Conservation (phyloP, 2,888 invertebrate species). For the Thymelicus sylvestris region DNA sequence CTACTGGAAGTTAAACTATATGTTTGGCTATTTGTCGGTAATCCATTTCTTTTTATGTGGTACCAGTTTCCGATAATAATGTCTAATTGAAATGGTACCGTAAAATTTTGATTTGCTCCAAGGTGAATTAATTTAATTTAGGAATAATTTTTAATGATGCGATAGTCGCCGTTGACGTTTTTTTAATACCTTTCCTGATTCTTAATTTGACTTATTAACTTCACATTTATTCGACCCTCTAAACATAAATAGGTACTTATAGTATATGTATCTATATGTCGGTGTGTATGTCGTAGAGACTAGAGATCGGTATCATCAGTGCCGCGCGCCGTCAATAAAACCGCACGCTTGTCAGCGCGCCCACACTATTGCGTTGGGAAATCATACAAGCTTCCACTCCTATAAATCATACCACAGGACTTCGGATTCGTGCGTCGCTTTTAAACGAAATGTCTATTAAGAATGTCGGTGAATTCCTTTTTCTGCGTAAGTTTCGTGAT, state of each 20-base stretch:
- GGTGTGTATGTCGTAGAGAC: slow-evolving; percentile 8
- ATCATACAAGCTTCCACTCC: slow-evolving; percentile 17
- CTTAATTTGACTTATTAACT: too few relatives aligned
- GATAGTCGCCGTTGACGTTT: too few relatives aligned
- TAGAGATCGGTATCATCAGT: neutral
- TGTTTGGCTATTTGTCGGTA: too few relatives aligned
- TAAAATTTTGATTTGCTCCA: too few relatives aligned
- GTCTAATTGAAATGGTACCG: too few relatives aligned
- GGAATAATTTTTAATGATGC: too few relatives aligned
- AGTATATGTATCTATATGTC: neutral
- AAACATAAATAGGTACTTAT: neutral
- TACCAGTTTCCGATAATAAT: too few relatives aligned
- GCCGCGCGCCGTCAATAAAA: slow-evolving; percentile 19
- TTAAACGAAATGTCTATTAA: slow-evolving; percentile 2
- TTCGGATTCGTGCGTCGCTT: neutral
- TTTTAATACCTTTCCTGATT: too few relatives aligned
- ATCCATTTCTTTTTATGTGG: too few relatives aligned
- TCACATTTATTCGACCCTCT: too few relatives aligned
- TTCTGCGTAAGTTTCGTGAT: neutral
- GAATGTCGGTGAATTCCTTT: neutral
- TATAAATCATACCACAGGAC: slow-evolving; percentile 8
- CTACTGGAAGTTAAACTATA: too few relatives aligned
- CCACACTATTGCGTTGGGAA: slow-evolving; percentile 20
- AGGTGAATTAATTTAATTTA: too few relatives aligned
- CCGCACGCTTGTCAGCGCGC: slow-evolving; percentile 18